Evolutionary conservation across 2,888 invertebrate species (phyloP), one percentile per base, ranked within the genome.

Genomic region (Amphipyra tragopoginis): DNA sequence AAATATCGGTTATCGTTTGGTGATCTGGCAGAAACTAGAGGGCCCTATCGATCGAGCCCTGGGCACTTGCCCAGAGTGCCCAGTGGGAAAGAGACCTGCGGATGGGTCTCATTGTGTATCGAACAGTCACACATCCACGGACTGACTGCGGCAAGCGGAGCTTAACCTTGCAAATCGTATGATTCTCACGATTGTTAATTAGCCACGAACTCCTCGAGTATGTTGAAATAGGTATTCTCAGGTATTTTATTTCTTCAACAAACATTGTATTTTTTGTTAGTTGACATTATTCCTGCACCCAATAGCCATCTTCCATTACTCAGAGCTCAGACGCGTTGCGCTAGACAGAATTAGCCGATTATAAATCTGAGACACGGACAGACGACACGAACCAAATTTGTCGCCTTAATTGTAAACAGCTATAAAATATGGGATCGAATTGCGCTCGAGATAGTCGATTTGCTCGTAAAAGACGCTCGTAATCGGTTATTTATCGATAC

Each of bases 331-430:
- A 60, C 82, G 29, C 61, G 70, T 21, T 40, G 54, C 53, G 43
- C 48, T 58, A 65, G 79, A 85, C 85, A 76, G 83, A 87, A 84
- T 84, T 87, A 85, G 80, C 65, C 65, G 72, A 81, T 67, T 77
- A 81, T 85, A 85, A 86, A 85, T 83, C 81, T 82, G 84, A 79
- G 75, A 81, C 73, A 69, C 67, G 42, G 58, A 64, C 57, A 48
- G 65, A 65, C 71, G 68, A 55, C 65, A 69, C 73, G 64, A 68
- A 74, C 60, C 71, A 69, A 82, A 82, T 83, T 82, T 86, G 86
- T 86, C 85, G 75, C 66, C 67, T 77, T 77, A 80, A 82, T 81
- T 79, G 80, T 85, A 83, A 85, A 86, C 81, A 84, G 68, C 79
- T 70, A 81, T 85, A 83, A 87, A 85, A 78, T 76, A 79, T 60